A percentile compares a stretch with the other conserved stretches of the same genome.
These are phyloP conservation scores for Drosophila demipolita DNA, from an alignment of 2,888 invertebrate genomes.

Conservation along the genomic window DNA sequence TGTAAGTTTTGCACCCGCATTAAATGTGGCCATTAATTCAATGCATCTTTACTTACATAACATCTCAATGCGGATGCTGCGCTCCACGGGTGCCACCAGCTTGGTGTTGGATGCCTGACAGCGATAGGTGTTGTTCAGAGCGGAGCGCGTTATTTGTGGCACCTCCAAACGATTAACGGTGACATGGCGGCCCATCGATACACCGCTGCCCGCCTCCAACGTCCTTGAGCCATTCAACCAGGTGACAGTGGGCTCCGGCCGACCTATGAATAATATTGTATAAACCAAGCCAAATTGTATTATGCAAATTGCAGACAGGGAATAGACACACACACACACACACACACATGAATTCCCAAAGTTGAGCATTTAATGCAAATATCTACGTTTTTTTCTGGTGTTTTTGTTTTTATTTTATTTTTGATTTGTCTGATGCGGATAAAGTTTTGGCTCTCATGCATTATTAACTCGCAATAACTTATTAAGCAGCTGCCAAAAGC, in stretches of 20 bases:
- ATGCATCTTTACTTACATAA: constrained; percentile 88
- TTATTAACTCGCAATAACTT: constrained; percentile 67
- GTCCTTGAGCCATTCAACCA: constrained; percentile 92
- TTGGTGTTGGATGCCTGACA: constrained; percentile 95
- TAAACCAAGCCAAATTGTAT: constrained; percentile 26
- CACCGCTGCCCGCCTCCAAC: constrained; percentile 90
- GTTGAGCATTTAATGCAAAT: constrained; percentile 61
- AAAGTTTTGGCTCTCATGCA: constrained; percentile 67
- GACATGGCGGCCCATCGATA: constrained; percentile 90
- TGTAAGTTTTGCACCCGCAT: constrained; percentile 82
- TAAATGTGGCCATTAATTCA: background rate
- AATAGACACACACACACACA: constrained; percentile 2
- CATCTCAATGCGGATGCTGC: constrained; percentile 93
- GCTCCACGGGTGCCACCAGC: constrained; percentile 93
- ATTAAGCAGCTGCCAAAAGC: constrained; percentile 51
- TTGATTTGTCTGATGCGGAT: constrained; percentile 36
- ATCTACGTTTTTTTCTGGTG: constrained; percentile 44
- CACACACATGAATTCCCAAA: background rate
- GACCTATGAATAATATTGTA: constrained; percentile 87
- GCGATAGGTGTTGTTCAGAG: constrained; percentile 94
- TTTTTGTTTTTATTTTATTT: constrained; percentile 11
- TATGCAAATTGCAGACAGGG: constrained; percentile 33
- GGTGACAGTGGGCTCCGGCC: constrained; percentile 93
- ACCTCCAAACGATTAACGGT: constrained; percentile 92
- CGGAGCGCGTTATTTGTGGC: constrained; percentile 89